These are phyloP conservation scores for Leptosomus discolor DNA, from an alignment of 2,113 vertebrate genomes.

Conservation along the genomic window DNA sequence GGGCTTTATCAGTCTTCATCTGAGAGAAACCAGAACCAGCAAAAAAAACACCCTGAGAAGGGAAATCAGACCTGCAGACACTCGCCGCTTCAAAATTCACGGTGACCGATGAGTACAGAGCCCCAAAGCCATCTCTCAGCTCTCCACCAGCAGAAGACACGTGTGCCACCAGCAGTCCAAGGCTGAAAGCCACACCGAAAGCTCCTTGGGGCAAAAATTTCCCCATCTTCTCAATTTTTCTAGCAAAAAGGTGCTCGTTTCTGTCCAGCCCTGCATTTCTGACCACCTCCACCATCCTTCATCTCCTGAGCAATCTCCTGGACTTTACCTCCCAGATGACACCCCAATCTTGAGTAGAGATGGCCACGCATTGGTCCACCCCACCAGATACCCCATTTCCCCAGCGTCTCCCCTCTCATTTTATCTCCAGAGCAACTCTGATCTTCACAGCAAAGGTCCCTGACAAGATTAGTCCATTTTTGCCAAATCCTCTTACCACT, in stretches of 20 bases:
- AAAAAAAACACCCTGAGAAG: not conserved
- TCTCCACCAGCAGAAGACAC: not conserved
- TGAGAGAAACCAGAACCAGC: not conserved
- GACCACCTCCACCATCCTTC: not conserved
- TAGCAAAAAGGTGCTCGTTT: not conserved
- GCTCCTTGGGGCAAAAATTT: not conserved
- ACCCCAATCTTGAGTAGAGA: not conserved
- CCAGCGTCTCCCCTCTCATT: not conserved
- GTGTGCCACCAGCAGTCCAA: not conserved
- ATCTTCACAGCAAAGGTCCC: not conserved
- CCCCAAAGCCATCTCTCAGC: not conserved
- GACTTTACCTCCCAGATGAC: not conserved
- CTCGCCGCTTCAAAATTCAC: not conserved
- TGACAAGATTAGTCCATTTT: not conserved
- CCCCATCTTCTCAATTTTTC: not conserved
- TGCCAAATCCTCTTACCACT: not conserved
- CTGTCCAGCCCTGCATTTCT: not conserved
- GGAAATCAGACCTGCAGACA: not conserved
- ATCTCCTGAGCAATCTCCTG: not conserved
- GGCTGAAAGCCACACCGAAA: not conserved
- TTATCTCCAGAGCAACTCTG: not conserved
- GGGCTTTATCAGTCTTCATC: not conserved
- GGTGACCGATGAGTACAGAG: accelerated
- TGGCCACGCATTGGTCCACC: accelerated
- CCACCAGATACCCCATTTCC: not conserved